Conservation (phyloP, 2,113 vertebrate species). For the Tragelaphus scriptus region DNA sequence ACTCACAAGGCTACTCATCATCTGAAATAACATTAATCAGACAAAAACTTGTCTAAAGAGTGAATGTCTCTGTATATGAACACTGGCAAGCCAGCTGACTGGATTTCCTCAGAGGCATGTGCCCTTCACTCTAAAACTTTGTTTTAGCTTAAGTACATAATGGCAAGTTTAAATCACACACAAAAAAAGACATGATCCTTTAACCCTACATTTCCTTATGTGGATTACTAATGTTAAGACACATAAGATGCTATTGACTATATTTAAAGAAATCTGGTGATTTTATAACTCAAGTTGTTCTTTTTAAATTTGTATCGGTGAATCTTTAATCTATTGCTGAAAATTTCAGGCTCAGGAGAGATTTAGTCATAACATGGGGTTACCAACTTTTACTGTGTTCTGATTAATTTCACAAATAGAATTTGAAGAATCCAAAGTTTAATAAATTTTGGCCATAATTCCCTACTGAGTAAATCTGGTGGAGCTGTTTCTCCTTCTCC, state of each 20-base stretch:
- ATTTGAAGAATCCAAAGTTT: neutral
- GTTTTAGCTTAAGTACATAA: neutral
- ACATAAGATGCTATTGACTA: neutral
- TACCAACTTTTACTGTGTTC: neutral
- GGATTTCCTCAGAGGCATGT: neutral
- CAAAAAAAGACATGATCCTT: neutral
- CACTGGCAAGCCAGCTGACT: neutral
- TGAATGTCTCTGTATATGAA: neutral
- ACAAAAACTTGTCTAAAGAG: neutral
- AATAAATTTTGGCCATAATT: neutral
- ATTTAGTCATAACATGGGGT: neutral
- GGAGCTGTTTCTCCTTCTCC: neutral
- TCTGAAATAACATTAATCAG: neutral
- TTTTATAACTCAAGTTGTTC: neutral
- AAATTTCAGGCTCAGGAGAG: neutral
- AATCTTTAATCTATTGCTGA: neutral
- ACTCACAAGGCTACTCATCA: neutral
- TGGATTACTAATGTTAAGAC: neutral
- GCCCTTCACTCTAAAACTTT: neutral
- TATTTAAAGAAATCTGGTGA: neutral
- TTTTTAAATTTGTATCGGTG: neutral
- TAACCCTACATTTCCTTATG: neutral
- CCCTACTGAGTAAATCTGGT: neutral
- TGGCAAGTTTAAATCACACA: neutral
- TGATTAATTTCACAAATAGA: neutral